Conservation (phyloP, 1,140 invertebrate genomes). For the Cyclargus thomasi region DNA sequence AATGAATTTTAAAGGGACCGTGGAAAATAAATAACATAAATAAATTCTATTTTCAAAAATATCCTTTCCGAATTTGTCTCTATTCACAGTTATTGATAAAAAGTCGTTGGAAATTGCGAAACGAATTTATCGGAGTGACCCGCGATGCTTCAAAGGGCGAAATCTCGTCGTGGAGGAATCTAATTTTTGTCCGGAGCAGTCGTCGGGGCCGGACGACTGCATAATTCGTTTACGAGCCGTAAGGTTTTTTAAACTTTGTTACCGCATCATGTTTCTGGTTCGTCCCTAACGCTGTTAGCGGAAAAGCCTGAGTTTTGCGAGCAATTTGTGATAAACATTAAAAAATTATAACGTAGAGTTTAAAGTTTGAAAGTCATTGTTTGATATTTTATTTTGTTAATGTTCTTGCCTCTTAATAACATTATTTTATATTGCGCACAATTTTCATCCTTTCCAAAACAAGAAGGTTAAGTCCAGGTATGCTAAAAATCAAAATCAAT, state of each 20-base stretch:
- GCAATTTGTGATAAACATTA: too few species aligned
- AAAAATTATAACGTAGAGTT: too few species aligned
- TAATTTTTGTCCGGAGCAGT: slow-evolving; percentile 60
- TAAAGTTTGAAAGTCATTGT: too few species aligned
- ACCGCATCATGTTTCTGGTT: neutral
- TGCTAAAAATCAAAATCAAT: too few species aligned
- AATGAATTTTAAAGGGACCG: too few species aligned
- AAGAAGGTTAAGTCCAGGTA: too few species aligned
- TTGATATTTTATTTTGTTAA: too few species aligned
- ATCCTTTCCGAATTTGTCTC: neutral
- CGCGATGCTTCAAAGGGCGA: slow-evolving; percentile 53
- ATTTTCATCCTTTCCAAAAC: too few species aligned
- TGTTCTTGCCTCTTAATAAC: too few species aligned
- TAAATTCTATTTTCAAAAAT: neutral
- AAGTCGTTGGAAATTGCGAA: slow-evolving; percentile 15
- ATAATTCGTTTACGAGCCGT: slow-evolving; percentile 40
- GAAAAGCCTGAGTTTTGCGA: too few species aligned
- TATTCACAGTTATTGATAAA: slow-evolving; percentile 15
- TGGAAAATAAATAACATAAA: neutral
- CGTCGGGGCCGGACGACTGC: slow-evolving; percentile 27
- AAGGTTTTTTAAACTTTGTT: slow-evolving; percentile 47
- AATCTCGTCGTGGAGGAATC: slow-evolving; percentile 41
- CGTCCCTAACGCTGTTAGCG: slow-evolving; percentile 1
- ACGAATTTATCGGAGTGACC: slow-evolving; percentile 14
- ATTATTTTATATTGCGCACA: too few species aligned